phyloP scores from a whole-genome alignment of 2,888 invertebrate species.

The Pediacus dermestoides region DNA sequence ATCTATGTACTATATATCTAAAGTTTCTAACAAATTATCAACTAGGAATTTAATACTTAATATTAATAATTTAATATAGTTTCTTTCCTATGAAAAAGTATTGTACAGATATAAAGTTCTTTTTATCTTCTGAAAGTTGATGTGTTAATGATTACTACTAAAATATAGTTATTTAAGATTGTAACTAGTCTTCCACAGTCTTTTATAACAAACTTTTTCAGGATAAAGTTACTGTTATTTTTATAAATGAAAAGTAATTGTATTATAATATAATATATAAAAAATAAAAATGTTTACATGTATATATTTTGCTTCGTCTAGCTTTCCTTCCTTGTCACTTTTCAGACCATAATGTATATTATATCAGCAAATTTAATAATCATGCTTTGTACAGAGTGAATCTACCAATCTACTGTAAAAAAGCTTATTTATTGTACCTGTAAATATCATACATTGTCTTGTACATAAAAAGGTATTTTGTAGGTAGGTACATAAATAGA shows the following conservation, averaged over 20 bases:
- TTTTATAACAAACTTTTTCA: conserved; percentile 34
- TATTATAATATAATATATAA: conserved; percentile 36
- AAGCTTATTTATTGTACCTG: too few species aligned
- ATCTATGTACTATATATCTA: conserved; percentile 14
- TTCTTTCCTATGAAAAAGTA: conserved; percentile 11
- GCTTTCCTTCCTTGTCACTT: too few species aligned
- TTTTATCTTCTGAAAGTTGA: conserved; percentile 2
- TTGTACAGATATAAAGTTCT: conserved; percentile 14
- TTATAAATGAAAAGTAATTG: conserved; percentile 29
- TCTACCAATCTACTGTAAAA: too few species aligned
- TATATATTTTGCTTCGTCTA: conserved; percentile 30
- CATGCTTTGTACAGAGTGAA: too few species aligned
- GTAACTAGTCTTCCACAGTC: conserved; percentile 47
- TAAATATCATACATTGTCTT: too few species aligned
- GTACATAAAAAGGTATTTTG: too few species aligned
- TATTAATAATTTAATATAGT: too few species aligned
- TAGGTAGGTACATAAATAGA: too few species aligned
- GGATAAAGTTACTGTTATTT: conserved; percentile 42
- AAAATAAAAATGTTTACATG: conserved; percentile 35
- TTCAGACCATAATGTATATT: too few species aligned
- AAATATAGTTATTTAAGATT: conserved; percentile 39
- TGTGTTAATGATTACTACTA: conserved; percentile 21
- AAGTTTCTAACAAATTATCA: conserved; percentile 13
- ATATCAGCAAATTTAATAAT: too few species aligned
- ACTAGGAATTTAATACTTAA: too few species aligned